A percentile compares a stretch with the other conserved stretches of the same genome.
Conservation (phyloP, 2,113 vertebrate species). For the Eudorcas thomsonii region DNA sequence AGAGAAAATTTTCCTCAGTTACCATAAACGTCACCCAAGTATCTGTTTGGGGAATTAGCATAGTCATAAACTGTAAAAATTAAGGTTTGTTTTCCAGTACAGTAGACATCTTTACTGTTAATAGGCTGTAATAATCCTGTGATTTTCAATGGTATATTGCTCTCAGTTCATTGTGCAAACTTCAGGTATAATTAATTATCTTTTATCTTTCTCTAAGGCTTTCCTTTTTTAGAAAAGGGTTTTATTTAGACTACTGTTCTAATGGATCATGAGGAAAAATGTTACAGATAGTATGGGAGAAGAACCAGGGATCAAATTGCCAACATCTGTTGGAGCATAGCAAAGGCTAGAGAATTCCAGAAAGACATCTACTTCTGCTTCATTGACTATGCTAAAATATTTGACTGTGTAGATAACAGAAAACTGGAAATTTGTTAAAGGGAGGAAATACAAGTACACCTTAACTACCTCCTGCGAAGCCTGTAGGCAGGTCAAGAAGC, state of each 20-base stretch:
- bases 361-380: not conserved
- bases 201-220: slow-evolving; percentile 34
- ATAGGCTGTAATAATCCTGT: slow-evolving; percentile 43
- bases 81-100: slow-evolving; percentile 36
- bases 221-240: slow-evolving; percentile 19
- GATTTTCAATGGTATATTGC: slow-evolving; percentile 35
- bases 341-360: not conserved
- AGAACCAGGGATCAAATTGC: not conserved
- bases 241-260: slow-evolving; percentile 35
- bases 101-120: slow-evolving; percentile 55
- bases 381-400: not conserved
- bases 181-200: slow-evolving; percentile 56
- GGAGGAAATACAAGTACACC: not conserved
- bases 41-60: slow-evolving; percentile 59
- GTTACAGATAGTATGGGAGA: not conserved
- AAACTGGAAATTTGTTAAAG: not conserved
- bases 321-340: not conserved
- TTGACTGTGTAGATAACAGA: not conserved
- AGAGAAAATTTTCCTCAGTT: slow-evolving; percentile 56
- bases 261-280: not conserved
- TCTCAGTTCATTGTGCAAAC: slow-evolving; percentile 37
- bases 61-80: slow-evolving; percentile 63
- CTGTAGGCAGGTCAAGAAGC: not conserved
- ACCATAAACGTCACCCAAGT: slow-evolving; percentile 37
- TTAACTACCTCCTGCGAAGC: not conserved